A percentile compares a stretch with the other conserved stretches of the same genome.
These are phyloP conservation scores for Actinostola sp. DNA, from an alignment of 92 coral and sea anemone genomes.

Conservation along the genomic window DNA sequence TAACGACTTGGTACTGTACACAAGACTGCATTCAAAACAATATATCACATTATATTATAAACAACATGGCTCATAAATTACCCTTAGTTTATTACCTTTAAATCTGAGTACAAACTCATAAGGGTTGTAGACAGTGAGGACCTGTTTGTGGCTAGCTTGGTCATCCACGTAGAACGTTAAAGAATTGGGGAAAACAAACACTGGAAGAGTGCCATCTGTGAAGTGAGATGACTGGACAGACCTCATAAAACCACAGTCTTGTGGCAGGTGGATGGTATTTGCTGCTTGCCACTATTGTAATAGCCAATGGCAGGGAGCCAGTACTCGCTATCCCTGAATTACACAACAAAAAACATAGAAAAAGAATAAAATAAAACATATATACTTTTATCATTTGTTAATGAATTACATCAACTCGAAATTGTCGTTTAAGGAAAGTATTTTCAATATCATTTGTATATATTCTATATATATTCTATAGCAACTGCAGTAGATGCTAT, in stretches of 20 bases:
- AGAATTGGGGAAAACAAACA: slow-evolving; percentile 93
- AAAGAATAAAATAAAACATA: no score
- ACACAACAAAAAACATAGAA: no score
- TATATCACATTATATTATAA: neutral
- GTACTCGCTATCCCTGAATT: no score
- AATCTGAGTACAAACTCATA: slow-evolving; percentile 92
- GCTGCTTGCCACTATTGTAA: slow-evolving; percentile 1
- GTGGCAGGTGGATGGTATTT: neutral
- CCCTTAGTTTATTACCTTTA: slow-evolving; percentile 94
- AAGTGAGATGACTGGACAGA: slow-evolving; percentile 92
- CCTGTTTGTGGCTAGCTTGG: slow-evolving; percentile 91
- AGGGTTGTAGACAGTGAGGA: slow-evolving; percentile 95
- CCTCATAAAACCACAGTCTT: slow-evolving; percentile 84
- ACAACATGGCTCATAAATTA: no score
- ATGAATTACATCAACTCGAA: no score
- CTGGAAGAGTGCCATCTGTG: slow-evolving; percentile 98
- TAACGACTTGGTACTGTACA: slow-evolving; percentile 94
- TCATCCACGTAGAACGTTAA: slow-evolving; percentile 93
- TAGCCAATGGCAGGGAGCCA: slow-evolving; percentile 6
- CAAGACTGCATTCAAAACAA: slow-evolving; percentile 49
- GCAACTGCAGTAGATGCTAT: no score
- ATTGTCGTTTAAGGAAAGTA: no score
- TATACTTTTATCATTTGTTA: no score
- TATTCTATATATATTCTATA: no score
- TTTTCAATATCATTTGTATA: no score